Evolutionary conservation across 2,888 invertebrate genomes (phyloP), one percentile per base, ranked within the genome.

Genomic region (Toxonevra muliebris): DNA sequence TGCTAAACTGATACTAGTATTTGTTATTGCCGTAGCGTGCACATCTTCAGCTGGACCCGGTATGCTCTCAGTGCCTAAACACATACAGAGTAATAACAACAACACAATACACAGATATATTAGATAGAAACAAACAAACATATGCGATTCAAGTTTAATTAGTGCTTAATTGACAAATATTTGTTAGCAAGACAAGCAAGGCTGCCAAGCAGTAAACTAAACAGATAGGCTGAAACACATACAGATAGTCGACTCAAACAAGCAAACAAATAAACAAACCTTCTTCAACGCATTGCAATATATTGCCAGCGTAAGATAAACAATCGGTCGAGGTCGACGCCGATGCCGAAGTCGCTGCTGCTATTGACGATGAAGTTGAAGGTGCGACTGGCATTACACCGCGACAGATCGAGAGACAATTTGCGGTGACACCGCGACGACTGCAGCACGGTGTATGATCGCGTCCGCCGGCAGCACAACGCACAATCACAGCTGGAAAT

Each of bases 261-360:
- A 71, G 61, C 73, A 72, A 75, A 42, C 48, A 48, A 15, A 48
- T 11, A 7, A 48, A 48, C 48, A 7, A 48, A 92, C 93, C 94
- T 88, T 94, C 94, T 84, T 94, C 93, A 78, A 93, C 92, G 84
- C 94, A 94, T 82, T 93, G 92, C 61, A 92, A 90, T 76, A 94
- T 93, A 84, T 93, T 93, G 45, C 94, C 94, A 74, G 93, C 92
- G 82, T 91, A 94, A 0, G 93, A 91, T 65, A 93, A 88, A 82
- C 94, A 94, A 61, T 90, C 88, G 69, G 92, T 89, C 58, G 88
- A 81, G 62, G 88, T 82, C 40, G 75, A 71, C 17, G 61, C 52
- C 42, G 58, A 58, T 20, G 52, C 20, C 42, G 52, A 58, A 30
- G 52, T 9, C 4, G 61, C 48, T 45, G 53, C 55, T 15, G 53